Evolutionary conservation across 2,888 invertebrate species (phyloP), one percentile per base, ranked within the genome.

Genomic region (Torymus aiolomorphi): DNA sequence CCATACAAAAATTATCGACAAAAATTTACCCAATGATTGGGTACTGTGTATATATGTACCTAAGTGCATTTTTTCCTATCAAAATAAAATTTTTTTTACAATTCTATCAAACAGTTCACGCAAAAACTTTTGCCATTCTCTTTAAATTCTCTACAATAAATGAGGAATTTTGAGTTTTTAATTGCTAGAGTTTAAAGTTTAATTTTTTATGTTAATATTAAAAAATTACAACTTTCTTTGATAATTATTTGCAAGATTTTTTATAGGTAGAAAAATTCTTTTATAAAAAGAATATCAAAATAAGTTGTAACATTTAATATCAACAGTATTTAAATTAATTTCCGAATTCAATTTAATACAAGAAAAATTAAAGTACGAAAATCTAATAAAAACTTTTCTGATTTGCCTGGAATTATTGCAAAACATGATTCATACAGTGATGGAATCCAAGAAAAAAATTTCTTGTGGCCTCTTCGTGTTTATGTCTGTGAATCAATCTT

Each of bases 1-100:
- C 70, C 65, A 70, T 77, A 76, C 70, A 77, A 80, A 80, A 80
- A 76, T 73, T 80, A 77, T 77, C 69, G 76, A 80, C 80, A 77
- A 77, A 76, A 77, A 73, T 66, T 16, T 16, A 14, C 73, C 70
- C 71, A 59, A 14, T 57, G 20, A 54, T 31, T 69, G 80, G 76
- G 72, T 72, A 65, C 56, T 63, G 24, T 69, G 65, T 70, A 69
- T 73, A 61, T 65, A 77, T 31, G 31, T 76, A 80, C 62, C 63
- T 80, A 76, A 73, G 76, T 70, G 75, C 67, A 74, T 70, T 2
- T 61, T 65, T 70, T 80, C 31, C 76, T 80, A 80, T 77, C 49
- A 80, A 77, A 77, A 77, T 77, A 80, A 80, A 80, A 72, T n/a
- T n/a, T 70, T 80, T 71, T 77, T 71, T 70, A 80, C 67, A 74